A percentile compares a stretch with the other conserved stretches of the same genome.
phyloP scores from a whole-genome alignment of 23 tunicate species.

The Halocynthia aurantium region DNA sequence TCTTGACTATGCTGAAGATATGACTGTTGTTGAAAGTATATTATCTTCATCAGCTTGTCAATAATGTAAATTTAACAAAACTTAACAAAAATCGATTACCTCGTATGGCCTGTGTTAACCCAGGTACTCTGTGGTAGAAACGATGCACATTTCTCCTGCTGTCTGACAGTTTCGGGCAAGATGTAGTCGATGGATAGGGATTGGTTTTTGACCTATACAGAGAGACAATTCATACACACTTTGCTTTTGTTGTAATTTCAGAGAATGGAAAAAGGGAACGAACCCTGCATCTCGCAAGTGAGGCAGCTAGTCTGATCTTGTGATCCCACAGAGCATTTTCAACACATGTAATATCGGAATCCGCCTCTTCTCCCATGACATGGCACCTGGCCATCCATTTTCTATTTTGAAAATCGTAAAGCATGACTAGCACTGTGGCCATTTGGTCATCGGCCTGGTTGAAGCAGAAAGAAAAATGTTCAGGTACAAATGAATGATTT shows the following conservation, averaged over 20 bases:
- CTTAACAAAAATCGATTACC: constrained; percentile 18
- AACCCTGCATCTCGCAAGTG: constrained; percentile 83
- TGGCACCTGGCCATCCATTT: constrained; percentile 63
- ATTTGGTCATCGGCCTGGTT: constrained; percentile 72
- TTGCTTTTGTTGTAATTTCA: neutral
- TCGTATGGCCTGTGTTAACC: constrained; percentile 81
- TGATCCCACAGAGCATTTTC: constrained; percentile 52
- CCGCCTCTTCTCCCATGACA: constrained; percentile 42
- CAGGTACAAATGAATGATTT: too few relatives aligned
- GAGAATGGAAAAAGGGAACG: neutral
- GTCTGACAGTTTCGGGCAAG: constrained; percentile 62
- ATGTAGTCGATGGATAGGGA: constrained; percentile 80
- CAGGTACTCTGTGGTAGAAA: constrained; percentile 79
- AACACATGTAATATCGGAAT: constrained; percentile 42
- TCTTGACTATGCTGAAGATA: neutral
- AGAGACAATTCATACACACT: constrained; percentile 4
- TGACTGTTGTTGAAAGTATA: neutral
- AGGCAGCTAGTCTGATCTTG: constrained; percentile 76
- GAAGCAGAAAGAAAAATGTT: neutral
- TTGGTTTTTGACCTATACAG: constrained; percentile 75
- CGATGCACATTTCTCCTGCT: constrained; percentile 79
- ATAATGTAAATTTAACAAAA: neutral
- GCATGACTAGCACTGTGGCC: constrained; percentile 81
- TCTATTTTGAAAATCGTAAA: constrained; percentile 84
- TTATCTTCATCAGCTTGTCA: neutral